Percentiles rank a stretch among this genome's conserved stretches.
Conservation (phyloP, 2,113 vertebrate species). For the Talpa occidentalis region DNA sequence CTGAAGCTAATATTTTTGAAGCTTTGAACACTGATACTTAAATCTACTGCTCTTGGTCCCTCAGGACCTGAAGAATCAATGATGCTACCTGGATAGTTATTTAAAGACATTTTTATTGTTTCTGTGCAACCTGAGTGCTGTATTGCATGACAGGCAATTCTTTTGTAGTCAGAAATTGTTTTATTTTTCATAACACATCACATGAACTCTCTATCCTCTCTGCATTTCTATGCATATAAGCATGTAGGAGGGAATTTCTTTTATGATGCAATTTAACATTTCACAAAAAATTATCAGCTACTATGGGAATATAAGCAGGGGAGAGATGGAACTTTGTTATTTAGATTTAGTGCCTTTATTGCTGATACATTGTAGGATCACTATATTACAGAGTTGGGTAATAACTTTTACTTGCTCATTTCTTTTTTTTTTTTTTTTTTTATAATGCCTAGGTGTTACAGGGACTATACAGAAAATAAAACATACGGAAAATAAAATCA, state of each 20-base stretch:
- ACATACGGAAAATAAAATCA: slow-evolving; percentile 39
- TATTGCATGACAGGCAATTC: slow-evolving; percentile 43
- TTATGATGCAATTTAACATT: slow-evolving; percentile 35
- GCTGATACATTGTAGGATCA: neutral
- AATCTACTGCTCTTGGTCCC: slow-evolving; percentile 63
- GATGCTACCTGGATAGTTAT: slow-evolving; percentile 63
- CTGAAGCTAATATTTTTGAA: slow-evolving; percentile 73
- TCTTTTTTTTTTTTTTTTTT: neutral
- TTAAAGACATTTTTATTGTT: slow-evolving; percentile 76
- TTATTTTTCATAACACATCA: slow-evolving; percentile 47
- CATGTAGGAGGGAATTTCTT: neutral
- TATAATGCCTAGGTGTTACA: neutral
- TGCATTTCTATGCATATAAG: slow-evolving; percentile 15
- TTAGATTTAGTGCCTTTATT: neutral
- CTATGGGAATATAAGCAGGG: neutral
- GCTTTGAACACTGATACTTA: slow-evolving; percentile 69
- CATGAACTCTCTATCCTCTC: neutral
- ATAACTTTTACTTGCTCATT: neutral
- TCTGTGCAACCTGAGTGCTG: slow-evolving; percentile 60
- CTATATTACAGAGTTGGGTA: neutral
- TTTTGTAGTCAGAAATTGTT: slow-evolving; percentile 45
- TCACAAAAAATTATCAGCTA: slow-evolving; percentile 22
- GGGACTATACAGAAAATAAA: neutral
- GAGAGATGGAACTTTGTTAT: neutral
- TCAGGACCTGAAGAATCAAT: slow-evolving; percentile 72